phyloP scores from a whole-genome alignment of 2,113 vertebrate genomes.

The Tetrax tetrax region DNA sequence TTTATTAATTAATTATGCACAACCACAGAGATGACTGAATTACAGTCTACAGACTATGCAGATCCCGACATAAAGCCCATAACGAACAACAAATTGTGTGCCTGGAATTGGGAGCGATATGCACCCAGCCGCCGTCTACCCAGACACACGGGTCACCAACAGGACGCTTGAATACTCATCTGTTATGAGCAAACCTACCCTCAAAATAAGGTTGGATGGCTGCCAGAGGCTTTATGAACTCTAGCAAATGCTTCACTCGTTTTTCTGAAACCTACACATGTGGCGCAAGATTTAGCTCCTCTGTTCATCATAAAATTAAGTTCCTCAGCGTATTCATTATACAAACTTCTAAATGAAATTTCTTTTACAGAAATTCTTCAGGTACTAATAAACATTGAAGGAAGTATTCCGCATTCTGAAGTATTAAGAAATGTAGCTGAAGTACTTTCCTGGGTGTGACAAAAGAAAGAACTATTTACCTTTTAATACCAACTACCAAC shows the following conservation, averaged over 20 bases:
- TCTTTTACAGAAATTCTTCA: not conserved
- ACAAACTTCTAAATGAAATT: not conserved
- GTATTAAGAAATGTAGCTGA: not conserved
- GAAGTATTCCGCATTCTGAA: not conserved
- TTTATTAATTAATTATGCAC: slow-evolving; percentile 20
- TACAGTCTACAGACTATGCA: not conserved
- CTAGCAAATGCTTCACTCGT: not conserved
- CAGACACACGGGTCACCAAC: not conserved
- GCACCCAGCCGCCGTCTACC: not conserved
- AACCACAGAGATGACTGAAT: not conserved
- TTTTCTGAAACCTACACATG: not conserved
- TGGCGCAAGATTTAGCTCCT: not conserved
- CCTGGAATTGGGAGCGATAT: not conserved
- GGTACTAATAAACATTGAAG: not conserved
- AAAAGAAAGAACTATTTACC: not conserved
- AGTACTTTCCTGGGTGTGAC: not conserved
- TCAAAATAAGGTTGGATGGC: not conserved
- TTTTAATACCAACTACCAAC: not conserved
- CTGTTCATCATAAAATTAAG: not conserved
- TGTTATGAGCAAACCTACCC: not conserved
- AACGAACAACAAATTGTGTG: not conserved
- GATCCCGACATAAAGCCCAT: not conserved
- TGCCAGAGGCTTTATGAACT: not conserved
- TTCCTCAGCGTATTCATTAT: not conserved
- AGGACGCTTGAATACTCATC: not conserved